Evolutionary conservation across 2,797 vertebrate genomes (phyloP).

Genomic region (Eospalax fontanierii): DNA sequence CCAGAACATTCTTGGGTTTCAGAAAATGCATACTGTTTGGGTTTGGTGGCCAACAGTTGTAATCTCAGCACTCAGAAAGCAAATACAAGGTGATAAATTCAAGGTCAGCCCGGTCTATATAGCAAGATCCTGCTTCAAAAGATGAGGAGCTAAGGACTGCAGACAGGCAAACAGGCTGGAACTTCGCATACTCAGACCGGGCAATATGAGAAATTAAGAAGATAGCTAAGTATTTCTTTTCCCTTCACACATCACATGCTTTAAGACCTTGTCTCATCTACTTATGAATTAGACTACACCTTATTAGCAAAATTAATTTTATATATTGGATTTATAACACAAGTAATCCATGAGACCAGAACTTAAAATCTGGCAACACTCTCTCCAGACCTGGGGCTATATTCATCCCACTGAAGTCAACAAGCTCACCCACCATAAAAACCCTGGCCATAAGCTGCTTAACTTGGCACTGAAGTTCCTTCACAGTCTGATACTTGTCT

Average conservation of each 20-base stretch:
- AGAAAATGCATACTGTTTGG: not conserved
- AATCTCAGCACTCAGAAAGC: not conserved
- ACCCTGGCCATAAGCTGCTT: constrained; percentile 24
- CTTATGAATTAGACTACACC: not conserved
- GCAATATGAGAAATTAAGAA: not conserved
- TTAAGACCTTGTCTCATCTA: constrained; percentile 29
- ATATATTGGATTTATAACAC: constrained; percentile 36
- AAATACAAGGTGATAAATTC: not conserved
- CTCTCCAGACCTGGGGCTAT: constrained; percentile 49
- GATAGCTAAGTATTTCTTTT: not conserved
- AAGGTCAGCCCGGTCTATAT: not conserved
- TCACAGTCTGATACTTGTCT: constrained; percentile 24
- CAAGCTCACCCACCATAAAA: not conserved
- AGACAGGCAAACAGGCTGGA: not conserved
- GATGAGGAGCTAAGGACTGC: not conserved
- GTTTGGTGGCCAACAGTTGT: not conserved
- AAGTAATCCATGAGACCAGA: not conserved
- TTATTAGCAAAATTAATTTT: constrained; percentile 34
- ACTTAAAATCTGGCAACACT: not conserved
- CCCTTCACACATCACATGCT: not conserved
- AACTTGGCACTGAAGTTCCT: constrained; percentile 18
- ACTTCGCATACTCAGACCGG: not conserved
- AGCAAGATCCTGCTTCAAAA: not conserved
- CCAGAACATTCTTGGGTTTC: constrained; percentile 21
- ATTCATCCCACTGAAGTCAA: constrained; percentile 57